phyloP scores from a whole-genome alignment of 2,113 vertebrate genomes.

The Pholis gunnellus region DNA sequence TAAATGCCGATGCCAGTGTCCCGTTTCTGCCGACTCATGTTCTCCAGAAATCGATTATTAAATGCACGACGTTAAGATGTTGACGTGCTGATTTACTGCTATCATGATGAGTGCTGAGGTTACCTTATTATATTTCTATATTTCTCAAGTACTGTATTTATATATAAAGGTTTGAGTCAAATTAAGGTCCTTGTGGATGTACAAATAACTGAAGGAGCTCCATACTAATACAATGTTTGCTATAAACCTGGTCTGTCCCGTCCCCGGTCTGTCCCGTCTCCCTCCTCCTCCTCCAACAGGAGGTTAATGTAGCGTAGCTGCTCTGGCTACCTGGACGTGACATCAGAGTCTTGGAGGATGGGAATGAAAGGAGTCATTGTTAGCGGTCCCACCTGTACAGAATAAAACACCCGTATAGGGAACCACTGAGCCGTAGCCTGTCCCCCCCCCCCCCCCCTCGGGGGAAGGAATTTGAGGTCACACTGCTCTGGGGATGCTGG shows the following conservation, averaged over 20 bases:
- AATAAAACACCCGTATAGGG: conserved; percentile 68
- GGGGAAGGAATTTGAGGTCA: conserved; percentile 70
- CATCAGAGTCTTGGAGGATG: conserved; percentile 46
- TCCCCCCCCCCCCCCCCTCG: neutral
- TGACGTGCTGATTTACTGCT: neutral
- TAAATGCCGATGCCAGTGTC: neutral
- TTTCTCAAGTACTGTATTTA: neutral
- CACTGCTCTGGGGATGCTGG: conserved; percentile 53
- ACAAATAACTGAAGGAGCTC: neutral
- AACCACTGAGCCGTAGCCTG: conserved; percentile 56
- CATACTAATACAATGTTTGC: neutral
- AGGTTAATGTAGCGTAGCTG: conserved; percentile 45
- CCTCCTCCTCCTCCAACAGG: conserved; percentile 3
- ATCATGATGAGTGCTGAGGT: no score
- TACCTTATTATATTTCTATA: no score
- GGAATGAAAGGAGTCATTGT: conserved; percentile 79
- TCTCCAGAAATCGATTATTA: neutral
- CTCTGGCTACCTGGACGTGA: conserved; percentile 47
- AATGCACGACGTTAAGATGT: neutral
- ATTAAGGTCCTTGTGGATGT: neutral
- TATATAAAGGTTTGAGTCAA: neutral
- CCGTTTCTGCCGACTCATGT: neutral
- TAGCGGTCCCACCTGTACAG: conserved; percentile 66
- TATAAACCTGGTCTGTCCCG: neutral
- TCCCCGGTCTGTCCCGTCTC: no score